A percentile compares a stretch with the other conserved stretches of the same genome.
phyloP scores from a whole-genome alignment of 2,113 vertebrate genomes.

The Paedocypris sp. region DNA sequence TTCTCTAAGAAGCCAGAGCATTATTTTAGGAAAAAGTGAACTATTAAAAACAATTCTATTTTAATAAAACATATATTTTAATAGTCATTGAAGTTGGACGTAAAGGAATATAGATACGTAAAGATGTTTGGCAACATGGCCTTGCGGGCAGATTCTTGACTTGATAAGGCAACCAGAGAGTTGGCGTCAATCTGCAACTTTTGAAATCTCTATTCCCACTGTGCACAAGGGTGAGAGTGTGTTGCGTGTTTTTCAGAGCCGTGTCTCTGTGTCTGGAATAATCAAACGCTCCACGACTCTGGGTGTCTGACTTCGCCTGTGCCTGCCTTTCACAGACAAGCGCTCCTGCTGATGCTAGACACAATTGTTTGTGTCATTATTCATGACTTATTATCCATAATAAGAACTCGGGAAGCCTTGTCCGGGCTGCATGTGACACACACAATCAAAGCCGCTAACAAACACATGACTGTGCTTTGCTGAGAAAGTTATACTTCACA shows the following conservation, averaged over 20 bases:
- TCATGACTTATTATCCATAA: neutral
- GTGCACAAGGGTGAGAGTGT: neutral
- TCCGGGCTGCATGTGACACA: no score
- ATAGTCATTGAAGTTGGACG: no score
- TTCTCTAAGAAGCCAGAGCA: no score
- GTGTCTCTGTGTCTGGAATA: constrained; percentile 17
- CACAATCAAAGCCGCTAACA: no score
- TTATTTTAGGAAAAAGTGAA: no score
- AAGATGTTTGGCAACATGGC: neutral
- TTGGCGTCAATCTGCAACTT: neutral
- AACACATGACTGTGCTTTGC: no score
- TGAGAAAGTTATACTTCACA: no score
- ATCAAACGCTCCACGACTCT: neutral
- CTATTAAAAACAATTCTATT: no score
- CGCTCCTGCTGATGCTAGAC: neutral
- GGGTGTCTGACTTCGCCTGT: neutral
- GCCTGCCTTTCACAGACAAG: neutral
- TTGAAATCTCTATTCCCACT: constrained; percentile 15
- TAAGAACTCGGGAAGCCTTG: no score
- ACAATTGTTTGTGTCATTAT: neutral
- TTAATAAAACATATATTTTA: no score
- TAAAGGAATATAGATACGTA: neutral
- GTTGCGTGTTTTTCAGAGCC: constrained; percentile 3
- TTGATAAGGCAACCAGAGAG: constrained; percentile 17
- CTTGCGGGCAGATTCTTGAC: constrained; percentile 6